Conservation (phyloP, 30 jellyfish, hydroid and myxozoan genomes). For the Turritopsis rubra region DNA sequence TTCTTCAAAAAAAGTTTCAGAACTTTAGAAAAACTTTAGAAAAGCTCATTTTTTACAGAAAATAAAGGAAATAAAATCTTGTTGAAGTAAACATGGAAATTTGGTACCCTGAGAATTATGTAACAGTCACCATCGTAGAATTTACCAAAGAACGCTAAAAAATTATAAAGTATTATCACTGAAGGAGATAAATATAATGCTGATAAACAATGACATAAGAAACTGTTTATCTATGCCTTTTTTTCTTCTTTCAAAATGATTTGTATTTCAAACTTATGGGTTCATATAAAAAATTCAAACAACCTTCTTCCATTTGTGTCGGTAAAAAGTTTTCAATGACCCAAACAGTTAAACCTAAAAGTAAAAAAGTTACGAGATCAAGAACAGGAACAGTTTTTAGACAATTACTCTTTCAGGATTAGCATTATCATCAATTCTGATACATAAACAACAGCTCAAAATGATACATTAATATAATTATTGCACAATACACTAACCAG, state of each 20-base stretch:
- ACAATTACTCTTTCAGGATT: not conserved
- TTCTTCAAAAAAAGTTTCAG: not conserved
- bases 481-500: constrained; percentile 42
- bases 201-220: too few species aligned
- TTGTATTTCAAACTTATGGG: too few species aligned
- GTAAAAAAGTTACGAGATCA: not conserved
- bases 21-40: too few species aligned
- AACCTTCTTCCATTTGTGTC: constrained; percentile 92
- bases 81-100: not conserved
- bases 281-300: not conserved
- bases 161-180: not conserved
- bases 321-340: constrained; percentile 95
- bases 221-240: too few species aligned
- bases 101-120: constrained; percentile 73
- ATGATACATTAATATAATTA: not conserved
- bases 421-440: too few species aligned
- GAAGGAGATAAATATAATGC: too few species aligned
- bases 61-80: too few species aligned
- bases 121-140: constrained; percentile 98
- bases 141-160: constrained; percentile 75
- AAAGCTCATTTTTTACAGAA: too few species aligned
- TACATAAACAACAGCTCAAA: not conserved
- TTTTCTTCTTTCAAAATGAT: too few species aligned
- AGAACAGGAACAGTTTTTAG: not conserved
- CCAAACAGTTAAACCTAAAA: constrained; percentile 76